Evolutionary conservation across 2,797 vertebrate species (phyloP).

Genomic region (Hydrolagus colliei): DNA sequence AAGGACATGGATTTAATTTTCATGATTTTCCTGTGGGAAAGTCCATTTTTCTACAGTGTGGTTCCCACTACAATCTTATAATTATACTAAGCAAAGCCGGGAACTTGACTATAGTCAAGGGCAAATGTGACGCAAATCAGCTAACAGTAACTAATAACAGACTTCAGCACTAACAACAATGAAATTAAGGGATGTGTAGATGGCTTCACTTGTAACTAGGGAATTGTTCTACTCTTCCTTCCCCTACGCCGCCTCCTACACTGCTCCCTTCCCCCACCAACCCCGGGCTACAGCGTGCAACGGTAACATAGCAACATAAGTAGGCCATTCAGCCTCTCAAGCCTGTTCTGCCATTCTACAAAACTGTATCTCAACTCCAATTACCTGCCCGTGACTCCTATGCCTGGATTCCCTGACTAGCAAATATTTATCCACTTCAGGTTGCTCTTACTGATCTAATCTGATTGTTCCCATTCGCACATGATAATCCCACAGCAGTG

Average conservation of each 20-base stretch:
- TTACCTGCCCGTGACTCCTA: too few species aligned
- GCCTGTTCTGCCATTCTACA: too few species aligned
- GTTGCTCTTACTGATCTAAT: too few species aligned
- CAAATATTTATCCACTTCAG: too few species aligned
- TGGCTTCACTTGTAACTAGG: background rate
- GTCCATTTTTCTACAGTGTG: background rate
- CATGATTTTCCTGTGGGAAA: constrained; percentile 11
- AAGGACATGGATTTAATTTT: background rate
- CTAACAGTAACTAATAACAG: background rate
- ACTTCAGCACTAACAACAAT: background rate
- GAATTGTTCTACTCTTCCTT: background rate
- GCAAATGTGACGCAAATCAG: background rate
- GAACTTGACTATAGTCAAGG: background rate
- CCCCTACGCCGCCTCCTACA: background rate
- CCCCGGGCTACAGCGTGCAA: too few species aligned
- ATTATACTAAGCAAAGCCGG: background rate
- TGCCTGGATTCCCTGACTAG: too few species aligned
- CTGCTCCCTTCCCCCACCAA: background rate
- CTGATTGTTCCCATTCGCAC: too few species aligned
- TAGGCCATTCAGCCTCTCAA: too few species aligned
- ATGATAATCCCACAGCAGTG: too few species aligned
- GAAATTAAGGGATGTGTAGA: background rate
- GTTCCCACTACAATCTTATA: background rate
- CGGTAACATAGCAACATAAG: too few species aligned
- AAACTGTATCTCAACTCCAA: too few species aligned